Evolutionary conservation across 2,113 vertebrate species (phyloP), one percentile per base, ranked within the genome.

Genomic region (Apus apus): DNA sequence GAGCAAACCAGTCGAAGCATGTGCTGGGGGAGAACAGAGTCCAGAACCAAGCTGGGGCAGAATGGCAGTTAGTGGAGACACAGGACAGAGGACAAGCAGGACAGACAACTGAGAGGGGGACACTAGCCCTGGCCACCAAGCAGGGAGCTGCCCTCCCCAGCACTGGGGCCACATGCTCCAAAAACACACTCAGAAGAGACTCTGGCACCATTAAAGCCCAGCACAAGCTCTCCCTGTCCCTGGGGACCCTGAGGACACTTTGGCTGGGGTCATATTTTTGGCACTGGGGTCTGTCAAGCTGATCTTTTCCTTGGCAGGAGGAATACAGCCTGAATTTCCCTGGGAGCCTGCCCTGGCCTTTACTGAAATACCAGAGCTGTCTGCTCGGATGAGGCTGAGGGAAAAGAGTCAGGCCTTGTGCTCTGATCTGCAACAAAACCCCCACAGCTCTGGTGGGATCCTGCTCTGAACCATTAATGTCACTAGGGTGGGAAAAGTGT

Each of bases 1-100:
- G 98, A 98, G 22, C 97, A 98, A 83, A 99, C 89, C 78, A 98
- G 95, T 2, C 71, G 97, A 64, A 99, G 97, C 94, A 99, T 97
- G 70, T 97, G 97, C 89, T 97, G 97, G 36, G 98, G 98, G 64
- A 99, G 97, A 32, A 88, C 94, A 2, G 99, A 99, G 71, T 96
- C 97, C 85, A 99, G 90, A 46, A 99, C 97, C 56, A 94, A 85
- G 79, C 99, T 99, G 95, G 68, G 56, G 8, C 54, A 96, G 89
- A 97, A 92, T 9, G 34, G 23, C 56, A 89, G 66, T 93, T 40
- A 86, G 9, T 0, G 5, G 12, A 78, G 67, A 43, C 26, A 58
- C 8, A 22, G 54, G 18, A 21, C 23, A 27, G 62, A 56, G 72
- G 23, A 76, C 21, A 25, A 20, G n/a, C n/a, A 62, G 51, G 29